Evolutionary conservation across 2,888 invertebrate genomes (phyloP), one percentile per base, ranked within the genome.

Genomic region (Heliconius ismenius): DNA sequence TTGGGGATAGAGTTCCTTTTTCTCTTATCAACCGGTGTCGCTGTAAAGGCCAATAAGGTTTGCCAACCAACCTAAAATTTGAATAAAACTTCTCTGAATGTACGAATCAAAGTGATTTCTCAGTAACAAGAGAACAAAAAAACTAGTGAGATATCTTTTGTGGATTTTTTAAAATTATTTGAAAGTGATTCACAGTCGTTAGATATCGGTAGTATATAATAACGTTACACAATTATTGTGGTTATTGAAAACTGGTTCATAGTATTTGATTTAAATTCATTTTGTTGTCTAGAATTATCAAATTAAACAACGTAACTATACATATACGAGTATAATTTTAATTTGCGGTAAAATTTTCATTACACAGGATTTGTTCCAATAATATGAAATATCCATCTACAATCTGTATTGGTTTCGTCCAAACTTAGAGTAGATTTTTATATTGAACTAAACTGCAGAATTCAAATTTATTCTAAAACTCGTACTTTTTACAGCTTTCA

Each of bases 191-290:
- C n/a, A n/a, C 7, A 7, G 15, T 4, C 13, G 15, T 62, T 28
- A 28, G 0, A 62, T 28, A 28, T 0, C 6, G 7, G 3, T 3
- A n/a, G 24, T 24, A 24, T 60, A 60, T 39, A 10, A 49, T 49
- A 49, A 68, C 68, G 32, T 36, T 58, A n/a, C 13, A n/a, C 10
- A n/a, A 9, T 32, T 58, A 24, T 54, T 54, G 58, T 58, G 58
- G 70, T 70, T 58, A 58, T 58, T 58, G 32, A 58, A 58, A 70
- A 54, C 32, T 69, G 9, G 13, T 70, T n/a, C 13, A 21, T 10
- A 7, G 6, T 54, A 54, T 32, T 28, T 69, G 49, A 54, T 28
- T 28, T 49, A 13, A 28, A 69, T 69, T 6, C n/a, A 70, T 70
- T 70, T 39, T 13, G 1, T 58, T 70, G 32, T 70, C n/a, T 32